These are phyloP conservation scores for Fistularia tabacaria DNA, from an alignment of 2,797 vertebrate genomes.

Conservation along the genomic window DNA sequence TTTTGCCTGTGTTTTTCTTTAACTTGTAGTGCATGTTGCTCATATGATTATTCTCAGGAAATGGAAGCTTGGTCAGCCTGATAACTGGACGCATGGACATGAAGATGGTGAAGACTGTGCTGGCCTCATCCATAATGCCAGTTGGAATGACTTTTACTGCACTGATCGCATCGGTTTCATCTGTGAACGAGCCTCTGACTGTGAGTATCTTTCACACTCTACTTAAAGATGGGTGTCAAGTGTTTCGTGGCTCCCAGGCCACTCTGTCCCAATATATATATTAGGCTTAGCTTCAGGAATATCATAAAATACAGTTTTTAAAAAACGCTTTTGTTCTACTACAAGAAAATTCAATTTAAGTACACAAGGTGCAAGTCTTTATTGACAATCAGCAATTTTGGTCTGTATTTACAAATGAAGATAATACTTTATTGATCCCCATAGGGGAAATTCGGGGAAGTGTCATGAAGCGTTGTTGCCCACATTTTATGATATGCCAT, in stretches of 20 bases:
- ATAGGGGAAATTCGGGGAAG: too few relatives aligned
- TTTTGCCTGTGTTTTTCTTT: neutral
- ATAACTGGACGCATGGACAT: slow-evolving; percentile 90
- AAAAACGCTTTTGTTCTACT: too few relatives aligned
- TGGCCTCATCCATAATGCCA: slow-evolving; percentile 84
- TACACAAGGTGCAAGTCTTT: too few relatives aligned
- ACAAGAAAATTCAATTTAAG: too few relatives aligned
- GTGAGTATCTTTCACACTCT: slow-evolving; percentile 57
- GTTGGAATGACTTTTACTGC: slow-evolving; percentile 98
- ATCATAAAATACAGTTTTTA: too few relatives aligned
- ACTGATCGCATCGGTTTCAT: slow-evolving; percentile 88
- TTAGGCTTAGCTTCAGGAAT: neutral
- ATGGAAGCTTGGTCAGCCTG: slow-evolving; percentile 94
- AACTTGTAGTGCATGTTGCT: neutral
- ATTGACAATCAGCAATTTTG: too few relatives aligned
- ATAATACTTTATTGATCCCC: too few relatives aligned
- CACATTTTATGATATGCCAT: too few relatives aligned
- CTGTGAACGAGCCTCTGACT: slow-evolving; percentile 85
- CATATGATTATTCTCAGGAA: slow-evolving; percentile 74
- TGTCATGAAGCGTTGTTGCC: too few relatives aligned
- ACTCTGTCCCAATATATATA: neutral
- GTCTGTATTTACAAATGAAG: too few relatives aligned
- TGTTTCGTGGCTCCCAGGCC: neutral
- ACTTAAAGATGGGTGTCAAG: too few relatives aligned
- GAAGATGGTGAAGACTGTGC: slow-evolving; percentile 92